Conservation (phyloP, 2,113 vertebrate species). For the Dolichallabes microphthalmus region DNA sequence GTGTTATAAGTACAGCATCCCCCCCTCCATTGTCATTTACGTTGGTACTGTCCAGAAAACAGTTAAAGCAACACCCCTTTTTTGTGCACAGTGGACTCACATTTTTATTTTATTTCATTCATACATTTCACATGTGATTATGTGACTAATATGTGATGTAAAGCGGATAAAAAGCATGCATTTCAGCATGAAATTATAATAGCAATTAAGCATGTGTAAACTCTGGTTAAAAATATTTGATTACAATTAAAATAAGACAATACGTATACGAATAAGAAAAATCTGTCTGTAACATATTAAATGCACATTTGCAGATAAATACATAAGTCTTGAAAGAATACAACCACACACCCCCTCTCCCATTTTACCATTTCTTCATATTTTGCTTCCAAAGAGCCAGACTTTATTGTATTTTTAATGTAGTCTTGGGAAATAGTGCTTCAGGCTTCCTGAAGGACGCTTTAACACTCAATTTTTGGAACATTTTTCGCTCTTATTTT, state of each 20-base stretch:
- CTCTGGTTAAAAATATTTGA: neutral
- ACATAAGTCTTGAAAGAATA: neutral
- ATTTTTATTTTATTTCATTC: neutral
- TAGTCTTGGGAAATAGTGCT: too few species aligned
- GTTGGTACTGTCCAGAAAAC: slow-evolving; percentile 58
- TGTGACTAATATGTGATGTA: neutral
- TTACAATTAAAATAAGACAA: neutral
- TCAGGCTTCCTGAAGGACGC: too few species aligned
- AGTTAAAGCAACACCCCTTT: slow-evolving; percentile 35
- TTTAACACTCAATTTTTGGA: too few species aligned
- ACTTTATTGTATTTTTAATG: too few species aligned
- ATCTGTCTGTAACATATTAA: neutral
- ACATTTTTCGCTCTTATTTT: too few species aligned
- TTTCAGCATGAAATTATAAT: neutral
- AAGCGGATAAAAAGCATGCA: neutral
- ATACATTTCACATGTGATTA: neutral
- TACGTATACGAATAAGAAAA: neutral
- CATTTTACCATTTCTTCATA: too few species aligned
- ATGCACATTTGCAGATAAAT: neutral
- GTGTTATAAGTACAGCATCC: neutral
- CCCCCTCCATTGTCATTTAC: neutral
- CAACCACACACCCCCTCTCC: neutral
- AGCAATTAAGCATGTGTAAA: neutral
- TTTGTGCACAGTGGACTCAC: neutral
- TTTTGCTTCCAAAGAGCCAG: too few species aligned